Evolutionary conservation across 2,797 vertebrate genomes (phyloP), one percentile per base, ranked within the genome.

Genomic region (Sebastes oblongus): DNA sequence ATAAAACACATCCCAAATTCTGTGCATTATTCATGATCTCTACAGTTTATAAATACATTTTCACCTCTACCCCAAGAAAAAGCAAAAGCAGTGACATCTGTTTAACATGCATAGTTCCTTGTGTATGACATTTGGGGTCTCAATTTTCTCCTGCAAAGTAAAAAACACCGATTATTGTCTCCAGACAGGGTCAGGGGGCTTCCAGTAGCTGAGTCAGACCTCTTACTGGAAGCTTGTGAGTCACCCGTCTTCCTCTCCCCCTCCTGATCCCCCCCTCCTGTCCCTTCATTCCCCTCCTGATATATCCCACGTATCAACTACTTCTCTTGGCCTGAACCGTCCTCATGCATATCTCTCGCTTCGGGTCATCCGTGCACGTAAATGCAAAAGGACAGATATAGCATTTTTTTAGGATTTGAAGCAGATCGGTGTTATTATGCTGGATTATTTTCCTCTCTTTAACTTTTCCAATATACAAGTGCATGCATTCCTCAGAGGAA

Each of bases 171-270:
- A 87, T 80, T 72, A 66, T 42, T 55, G 14, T 90, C 80, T 82
- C 82, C 88, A 91, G 83, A 77, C 77, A 8, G 88, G 91, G 91
- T 93, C 85, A 83, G 83, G 89, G 92, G 94, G 90, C 94, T 93
- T 93, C 88, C 90, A 94, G 88, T 87, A 86, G 86, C 89, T 95
- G 92, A 94, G 85, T 94, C 93, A 94, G 83, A 84, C 75, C 68
- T 73, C 81, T 95, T 95, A 94, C 95, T 95, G 95, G 94, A 95
- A 96, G 91, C 86, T 79, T 3, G 78, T 95, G 94, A 94, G 86
- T 96, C 94, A 95, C 88, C 66, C 70, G 65, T 88, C 88, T 77
- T 69, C 90, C 70, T 72, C 62, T 82, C 65, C 36, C 58, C 20
- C 56, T 0, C 8, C 18, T 9, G 24, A 34, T 76, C 66, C 52